These are phyloP conservation scores for Ctenopoma multispine DNA, from an alignment of 2,797 vertebrate species.

Conservation along the genomic window DNA sequence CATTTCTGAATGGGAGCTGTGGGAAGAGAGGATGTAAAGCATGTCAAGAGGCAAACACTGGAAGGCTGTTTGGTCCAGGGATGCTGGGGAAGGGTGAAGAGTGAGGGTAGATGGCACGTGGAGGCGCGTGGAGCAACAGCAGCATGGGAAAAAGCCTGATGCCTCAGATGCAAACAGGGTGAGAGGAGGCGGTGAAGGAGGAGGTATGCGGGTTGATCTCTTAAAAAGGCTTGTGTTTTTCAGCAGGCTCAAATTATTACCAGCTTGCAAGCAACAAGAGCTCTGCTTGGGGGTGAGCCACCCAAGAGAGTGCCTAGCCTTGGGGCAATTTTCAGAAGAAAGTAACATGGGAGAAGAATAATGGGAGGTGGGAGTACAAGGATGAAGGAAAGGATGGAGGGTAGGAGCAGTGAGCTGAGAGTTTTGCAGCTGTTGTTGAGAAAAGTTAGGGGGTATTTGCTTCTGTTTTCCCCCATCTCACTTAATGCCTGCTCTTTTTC, in stretches of 20 bases:
- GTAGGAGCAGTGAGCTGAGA: slow-evolving; percentile 16
- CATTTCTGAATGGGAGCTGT: slow-evolving; percentile 23
- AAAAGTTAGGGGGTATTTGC: slow-evolving; percentile 76
- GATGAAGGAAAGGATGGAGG: slow-evolving; percentile 60
- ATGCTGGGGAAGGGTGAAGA: neutral
- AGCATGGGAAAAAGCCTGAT: slow-evolving; percentile 49
- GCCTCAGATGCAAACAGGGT: slow-evolving; percentile 14
- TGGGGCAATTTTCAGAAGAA: slow-evolving; percentile 83
- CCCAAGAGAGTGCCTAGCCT: slow-evolving; percentile 86
- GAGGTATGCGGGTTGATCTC: slow-evolving; percentile 65
- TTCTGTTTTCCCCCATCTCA: slow-evolving; percentile 51
- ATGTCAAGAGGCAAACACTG: slow-evolving; percentile 11
- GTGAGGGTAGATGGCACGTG: slow-evolving; percentile 41
- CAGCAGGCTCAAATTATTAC: slow-evolving; percentile 80
- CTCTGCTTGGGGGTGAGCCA: slow-evolving; percentile 82
- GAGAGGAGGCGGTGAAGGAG: slow-evolving; percentile 17
- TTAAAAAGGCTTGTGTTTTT: slow-evolving; percentile 82
- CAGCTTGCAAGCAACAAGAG: slow-evolving; percentile 83
- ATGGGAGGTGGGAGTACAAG: slow-evolving; percentile 76
- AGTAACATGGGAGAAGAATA: slow-evolving; percentile 77
- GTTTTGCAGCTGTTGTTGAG: slow-evolving; percentile 45
- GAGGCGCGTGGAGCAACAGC: slow-evolving; percentile 41
- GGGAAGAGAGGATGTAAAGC: slow-evolving; percentile 16
- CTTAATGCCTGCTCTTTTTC: slow-evolving; percentile 42
- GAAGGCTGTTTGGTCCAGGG: slow-evolving; percentile 1